Evolutionary conservation across 1,140 invertebrate species (phyloP), one percentile per base, ranked within the genome.

Genomic region (Phortica variegata): DNA sequence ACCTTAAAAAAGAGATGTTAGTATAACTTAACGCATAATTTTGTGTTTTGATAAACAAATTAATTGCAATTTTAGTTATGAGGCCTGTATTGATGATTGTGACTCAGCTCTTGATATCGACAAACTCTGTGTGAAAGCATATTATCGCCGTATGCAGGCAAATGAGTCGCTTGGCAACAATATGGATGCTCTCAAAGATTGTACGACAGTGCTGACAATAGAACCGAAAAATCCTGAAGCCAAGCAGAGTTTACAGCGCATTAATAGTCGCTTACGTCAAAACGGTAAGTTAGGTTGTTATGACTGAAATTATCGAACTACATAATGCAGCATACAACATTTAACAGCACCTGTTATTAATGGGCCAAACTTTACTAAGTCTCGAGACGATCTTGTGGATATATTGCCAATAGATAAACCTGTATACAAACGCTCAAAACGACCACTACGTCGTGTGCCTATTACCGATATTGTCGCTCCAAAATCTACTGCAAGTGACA

Each of bases 1-100:
- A 89, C 56, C 78, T 96, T 9, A 95, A 94, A 75, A 82, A 86
- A 58, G 82, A 91, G 54, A 85, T 87, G 90, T 95, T 51, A 26
- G 47, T 19, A 9, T 12, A 1, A 6, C 5, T 6, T 2, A 23
- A n/a, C 7, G 23, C 29, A 1, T 19, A 41, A 8, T 2, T 13
- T 42, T 6, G 7, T 15, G 16, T 3, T 48, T 18, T 17, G 9
- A 12, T 8, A 32, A 18, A 12, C 19, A 0, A 26, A 26, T 32
- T 44, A 17, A 8, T 18, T 17, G 21, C 12, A 31, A 9, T 16
- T 43, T 7, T 13, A 77, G 68, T 18, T 70, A 58, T 57, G 58
- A 58, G 10, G 43, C 52, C 18, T 71, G 66, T 43, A 61, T 71
- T 40, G 56, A 65, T 7, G 70, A 77, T 31, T 74, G 73, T 41